Base-by-base conservation (phyloP, 1,140 invertebrate species). In the Panagrolaimus sp. region DNA sequence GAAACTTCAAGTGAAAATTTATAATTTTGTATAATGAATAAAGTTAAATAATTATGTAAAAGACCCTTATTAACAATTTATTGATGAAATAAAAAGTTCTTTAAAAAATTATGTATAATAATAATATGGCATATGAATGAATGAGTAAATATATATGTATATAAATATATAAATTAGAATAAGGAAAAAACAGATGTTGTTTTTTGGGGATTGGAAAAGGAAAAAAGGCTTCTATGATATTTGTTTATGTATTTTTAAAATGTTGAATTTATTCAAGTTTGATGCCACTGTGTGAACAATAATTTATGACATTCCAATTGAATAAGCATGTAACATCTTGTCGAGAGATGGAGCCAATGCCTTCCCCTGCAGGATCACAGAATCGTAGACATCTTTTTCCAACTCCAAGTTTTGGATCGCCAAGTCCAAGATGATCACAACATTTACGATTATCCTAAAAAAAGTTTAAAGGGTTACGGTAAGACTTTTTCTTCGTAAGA, bases 281-380 rank as follows among this genome's bases (percentile, higher is more conserved):
- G 38, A 77, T 76, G 15, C 75, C 75, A 32, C 74, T 15, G 17
- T 77, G 76, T 47, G 79, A 74, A 38, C 76, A 77, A 46, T 78
- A 77, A 70, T 74, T 79, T 7, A 77, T 66, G 17, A 77, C 77
- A 64, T 77, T 77, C 76, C 76, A 77, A 71, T 73, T 76, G 63
- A 76, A 76, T 9, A 77, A 71, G 43, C 76, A 77, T 12, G 77
- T 73, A 21, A 77, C 76, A 67, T 77, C 76, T 5, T 66, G 14
- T 4, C 77, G 70, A n/a, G 74, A 45, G 43, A 77, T 73, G n/a
- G 76, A 70, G 12, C 45, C 43, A n/a, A 77, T 78, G 46, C 67
- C 72, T 67, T 77, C 73, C 1, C 76, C 78, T 14, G 76, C 74
- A 7, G 76, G 76, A 48, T 77, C 76, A 58, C 76, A 77, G 48